Evolutionary conservation across 2,888 invertebrate species (phyloP).

Genomic region (Drosophila koepferae): DNA sequence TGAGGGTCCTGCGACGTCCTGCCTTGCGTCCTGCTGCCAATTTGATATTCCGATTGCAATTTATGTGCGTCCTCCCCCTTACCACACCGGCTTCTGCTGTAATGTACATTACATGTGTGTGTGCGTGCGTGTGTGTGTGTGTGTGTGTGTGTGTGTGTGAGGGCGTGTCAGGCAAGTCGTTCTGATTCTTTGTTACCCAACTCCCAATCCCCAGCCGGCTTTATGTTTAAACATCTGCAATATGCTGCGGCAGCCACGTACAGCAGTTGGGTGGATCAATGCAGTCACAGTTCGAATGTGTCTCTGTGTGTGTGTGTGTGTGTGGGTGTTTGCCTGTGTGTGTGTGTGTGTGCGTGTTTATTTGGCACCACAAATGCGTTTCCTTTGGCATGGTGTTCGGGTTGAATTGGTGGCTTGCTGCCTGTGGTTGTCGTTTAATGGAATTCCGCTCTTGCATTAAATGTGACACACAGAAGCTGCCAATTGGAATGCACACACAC

Average conservation of each 20-base stretch:
- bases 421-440: constrained; percentile 81
- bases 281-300: constrained; percentile 37
- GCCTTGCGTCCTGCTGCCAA: constrained; percentile 61
- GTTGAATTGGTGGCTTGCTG: constrained; percentile 72
- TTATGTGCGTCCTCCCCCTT: constrained; percentile 60
- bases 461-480: constrained; percentile 79
- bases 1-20: constrained; percentile 39
- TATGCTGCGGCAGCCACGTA: constrained; percentile 59
- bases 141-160: constrained; percentile 7
- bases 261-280: constrained; percentile 54
- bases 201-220: constrained; percentile 15
- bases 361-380: constrained; percentile 81
- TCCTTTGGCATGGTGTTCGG: constrained; percentile 60
- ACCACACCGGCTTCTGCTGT: constrained; percentile 5
- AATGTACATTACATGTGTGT: constrained; percentile 35
- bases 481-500: constrained; percentile 52
- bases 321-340: constrained; percentile 12
- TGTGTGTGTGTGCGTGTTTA: constrained; percentile 61
- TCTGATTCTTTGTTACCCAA: constrained; percentile 62
- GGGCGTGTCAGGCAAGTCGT: constrained; percentile 48
- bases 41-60: constrained; percentile 79
- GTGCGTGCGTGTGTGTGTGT: constrained; percentile 11
- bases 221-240: constrained; percentile 76
- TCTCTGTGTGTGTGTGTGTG: constrained; percentile 9
- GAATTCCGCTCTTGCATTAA: constrained; percentile 80